phyloP scores from a whole-genome alignment of 2,888 invertebrate genomes.

The Epinotia brunnichana region DNA sequence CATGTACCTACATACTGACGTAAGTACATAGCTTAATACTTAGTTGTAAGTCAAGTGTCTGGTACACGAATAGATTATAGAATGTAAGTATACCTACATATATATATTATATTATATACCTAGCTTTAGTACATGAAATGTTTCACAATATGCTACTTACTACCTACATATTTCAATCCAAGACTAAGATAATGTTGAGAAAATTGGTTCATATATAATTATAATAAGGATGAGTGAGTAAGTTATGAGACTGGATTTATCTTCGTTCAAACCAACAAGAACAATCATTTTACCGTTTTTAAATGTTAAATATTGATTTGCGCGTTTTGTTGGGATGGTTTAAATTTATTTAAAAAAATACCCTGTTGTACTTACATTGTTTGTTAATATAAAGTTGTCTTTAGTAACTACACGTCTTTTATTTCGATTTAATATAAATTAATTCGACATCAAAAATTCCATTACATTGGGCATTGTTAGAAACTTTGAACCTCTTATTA shows the following conservation, averaged over 20 bases:
- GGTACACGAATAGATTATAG: conserved; percentile 37
- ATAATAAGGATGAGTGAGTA: not conserved
- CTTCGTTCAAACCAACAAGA: not conserved
- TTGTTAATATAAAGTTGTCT: conserved; percentile 39
- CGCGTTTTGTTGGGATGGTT: not conserved
- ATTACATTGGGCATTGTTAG: not conserved
- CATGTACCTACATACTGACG: conserved; percentile 24
- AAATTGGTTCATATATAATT: conserved; percentile 7
- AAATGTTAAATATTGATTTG: not conserved
- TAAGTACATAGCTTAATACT: conserved; percentile 27
- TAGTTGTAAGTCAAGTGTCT: conserved; percentile 42
- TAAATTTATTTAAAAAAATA: not conserved
- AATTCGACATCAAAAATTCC: not conserved
- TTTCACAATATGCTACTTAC: not conserved
- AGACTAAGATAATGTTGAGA: not conserved
- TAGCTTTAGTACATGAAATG: conserved; percentile 1
- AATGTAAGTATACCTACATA: conserved; percentile 8
- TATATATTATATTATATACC: not conserved
- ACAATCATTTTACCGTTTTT: not conserved
- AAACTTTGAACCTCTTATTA: too few relatives aligned
- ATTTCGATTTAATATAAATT: conserved; percentile 3
- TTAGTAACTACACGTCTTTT: conserved; percentile 27
- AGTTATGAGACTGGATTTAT: not conserved
- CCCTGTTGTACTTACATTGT: conserved; percentile 35
- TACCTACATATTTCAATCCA: not conserved